Percentiles rank a stretch among this genome's conserved stretches.
These are phyloP conservation scores for Antennarius striatus DNA, from an alignment of 2,113 vertebrate species.

Conservation along the genomic window DNA sequence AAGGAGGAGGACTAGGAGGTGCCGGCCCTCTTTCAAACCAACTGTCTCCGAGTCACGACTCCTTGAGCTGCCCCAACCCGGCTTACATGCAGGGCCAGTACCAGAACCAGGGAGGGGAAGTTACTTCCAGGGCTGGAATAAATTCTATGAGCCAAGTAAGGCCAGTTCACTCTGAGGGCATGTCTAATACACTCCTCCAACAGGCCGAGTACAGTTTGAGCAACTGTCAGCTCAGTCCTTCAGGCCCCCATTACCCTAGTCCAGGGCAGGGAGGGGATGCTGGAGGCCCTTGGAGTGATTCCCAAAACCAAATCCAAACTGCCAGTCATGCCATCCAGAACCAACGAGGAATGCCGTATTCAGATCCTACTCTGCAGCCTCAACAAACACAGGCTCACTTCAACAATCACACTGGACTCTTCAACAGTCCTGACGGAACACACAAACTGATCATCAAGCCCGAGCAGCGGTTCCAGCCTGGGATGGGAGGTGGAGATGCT, in stretches of 20 bases:
- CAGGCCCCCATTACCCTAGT: constrained; percentile 74
- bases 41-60: constrained; percentile 73
- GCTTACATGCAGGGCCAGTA: constrained; percentile 76
- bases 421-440: constrained; percentile 59
- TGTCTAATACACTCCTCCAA: constrained; percentile 78
- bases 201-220: constrained; percentile 82
- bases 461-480: constrained; percentile 86
- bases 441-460: constrained; percentile 88
- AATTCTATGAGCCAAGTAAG: constrained; percentile 60
- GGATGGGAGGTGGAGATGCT: constrained; percentile 73
- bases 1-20: constrained; percentile 56
- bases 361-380: constrained; percentile 64
- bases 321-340: constrained; percentile 65
- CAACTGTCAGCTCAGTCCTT: constrained; percentile 84
- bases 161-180: constrained; percentile 53
- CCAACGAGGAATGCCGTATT: constrained; percentile 73
- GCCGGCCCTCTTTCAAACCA: constrained; percentile 65
- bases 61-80: constrained; percentile 73
- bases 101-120: constrained; percentile 60
- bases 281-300: constrained; percentile 77
- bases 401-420: constrained; percentile 69
- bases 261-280: constrained; percentile 56
- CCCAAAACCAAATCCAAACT: constrained; percentile 64
- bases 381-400: constrained; percentile 67
- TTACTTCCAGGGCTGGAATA: constrained; percentile 38